These are phyloP conservation scores for Hemitrygon akajei DNA, from an alignment of 2,797 vertebrate species.

Conservation along the genomic window DNA sequence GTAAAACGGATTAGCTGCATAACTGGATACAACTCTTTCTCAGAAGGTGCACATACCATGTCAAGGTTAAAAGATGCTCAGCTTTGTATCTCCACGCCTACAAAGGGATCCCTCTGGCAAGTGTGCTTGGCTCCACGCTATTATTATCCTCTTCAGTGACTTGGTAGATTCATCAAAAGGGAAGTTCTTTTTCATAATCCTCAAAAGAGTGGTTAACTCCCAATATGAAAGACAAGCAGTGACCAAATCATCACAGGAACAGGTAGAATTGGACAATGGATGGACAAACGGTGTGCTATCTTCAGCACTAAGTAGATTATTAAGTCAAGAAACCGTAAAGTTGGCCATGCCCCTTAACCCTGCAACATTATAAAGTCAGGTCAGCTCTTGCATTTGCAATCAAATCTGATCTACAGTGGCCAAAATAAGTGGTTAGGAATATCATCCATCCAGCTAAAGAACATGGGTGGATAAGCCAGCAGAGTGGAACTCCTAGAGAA, in stretches of 20 bases:
- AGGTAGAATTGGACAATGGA: conserved; percentile 31
- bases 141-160: conserved; percentile 31
- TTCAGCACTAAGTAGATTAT: conserved; percentile 24
- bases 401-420: neutral
- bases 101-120: conserved; percentile 11
- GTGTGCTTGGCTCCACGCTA: conserved; percentile 32
- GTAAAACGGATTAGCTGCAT: conserved; percentile 17
- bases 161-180: conserved; percentile 34
- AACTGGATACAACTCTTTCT: conserved; percentile 24
- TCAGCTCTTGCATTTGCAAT: neutral
- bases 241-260: conserved; percentile 31
- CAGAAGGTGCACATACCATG: conserved; percentile 7
- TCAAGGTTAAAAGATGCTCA: conserved; percentile 5
- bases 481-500: neutral
- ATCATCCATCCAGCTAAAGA: too few relatives aligned
- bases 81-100: conserved; percentile 31
- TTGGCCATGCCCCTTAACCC: neutral
- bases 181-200: conserved; percentile 31
- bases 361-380: neutral
- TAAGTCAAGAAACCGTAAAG: neutral
- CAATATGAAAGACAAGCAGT: conserved; percentile 34
- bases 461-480: neutral
- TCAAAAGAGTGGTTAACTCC: conserved; percentile 30
- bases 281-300: conserved; percentile 24
- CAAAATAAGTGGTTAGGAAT: too few relatives aligned